Evolutionary conservation across 2,888 invertebrate species (phyloP).

Genomic region (Pheosia gnoma): DNA sequence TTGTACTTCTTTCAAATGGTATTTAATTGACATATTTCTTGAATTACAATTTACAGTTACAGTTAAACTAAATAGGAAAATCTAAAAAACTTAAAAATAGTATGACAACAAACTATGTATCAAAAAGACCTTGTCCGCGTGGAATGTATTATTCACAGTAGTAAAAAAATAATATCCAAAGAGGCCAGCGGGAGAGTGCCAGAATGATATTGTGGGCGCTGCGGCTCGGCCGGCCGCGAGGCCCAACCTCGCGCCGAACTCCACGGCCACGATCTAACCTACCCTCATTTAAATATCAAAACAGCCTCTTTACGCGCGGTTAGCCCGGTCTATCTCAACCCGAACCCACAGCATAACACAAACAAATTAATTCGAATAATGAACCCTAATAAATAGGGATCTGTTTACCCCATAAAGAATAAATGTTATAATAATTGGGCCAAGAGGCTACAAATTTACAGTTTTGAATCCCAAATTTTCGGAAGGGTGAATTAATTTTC

Average conservation of each 20-base stretch:
- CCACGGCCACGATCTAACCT: constrained; percentile 72
- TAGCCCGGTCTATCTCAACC: constrained; percentile 57
- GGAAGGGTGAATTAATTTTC: constrained; percentile 78
- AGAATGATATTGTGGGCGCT: constrained; percentile 4
- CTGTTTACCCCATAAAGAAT: constrained; percentile 82
- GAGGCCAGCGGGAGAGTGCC: constrained; percentile 1
- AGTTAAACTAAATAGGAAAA: too few relatives aligned
- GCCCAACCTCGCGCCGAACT: constrained; percentile 47
- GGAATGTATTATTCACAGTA: background rate
- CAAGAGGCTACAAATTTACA: constrained; percentile 76
- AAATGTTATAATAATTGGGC: constrained; percentile 81
- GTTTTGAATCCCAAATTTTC: constrained; percentile 72
- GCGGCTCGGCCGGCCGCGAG: constrained; percentile 15
- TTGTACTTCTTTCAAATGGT: too few relatives aligned
- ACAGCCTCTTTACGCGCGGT: constrained; percentile 72
- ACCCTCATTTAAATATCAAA: constrained; percentile 83
- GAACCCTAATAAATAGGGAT: constrained; percentile 82
- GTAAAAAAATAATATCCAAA: constrained; percentile 1
- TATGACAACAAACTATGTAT: too few relatives aligned
- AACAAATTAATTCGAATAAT: constrained; percentile 84
- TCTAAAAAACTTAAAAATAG: too few relatives aligned
- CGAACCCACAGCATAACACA: constrained; percentile 76
- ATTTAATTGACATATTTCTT: too few relatives aligned
- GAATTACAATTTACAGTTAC: too few relatives aligned
- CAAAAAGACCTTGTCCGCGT: too few relatives aligned